Evolutionary conservation across 2,888 invertebrate genomes (phyloP), one percentile per base, ranked within the genome.

Genomic region (Mythimna loreyi): DNA sequence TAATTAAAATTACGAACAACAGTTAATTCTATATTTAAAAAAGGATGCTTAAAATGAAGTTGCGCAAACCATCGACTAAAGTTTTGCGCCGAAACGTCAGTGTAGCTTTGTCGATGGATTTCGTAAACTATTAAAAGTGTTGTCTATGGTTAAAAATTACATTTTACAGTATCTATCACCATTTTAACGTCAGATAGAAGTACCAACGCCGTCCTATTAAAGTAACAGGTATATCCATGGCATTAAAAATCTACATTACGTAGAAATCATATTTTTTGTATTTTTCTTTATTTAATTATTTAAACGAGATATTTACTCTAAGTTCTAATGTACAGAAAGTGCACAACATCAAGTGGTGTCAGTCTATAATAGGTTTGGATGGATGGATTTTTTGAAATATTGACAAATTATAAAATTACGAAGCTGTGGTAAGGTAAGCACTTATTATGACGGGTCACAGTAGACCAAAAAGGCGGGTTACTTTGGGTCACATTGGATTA

Each of bases 271-370:
- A 85, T 86, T 85, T 85, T 86, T 87, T 89, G 76, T 83, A 80
- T 83, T 89, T 84, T 75, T 89, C 86, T 78, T 72, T 56, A 86
- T 88, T 85, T 81, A 67, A 81, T 90, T 87, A 87, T 86, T 87
- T 81, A 89, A 90, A 87, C 86, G 85, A 88, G 86, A 86, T 90
- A 87, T 88, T 90, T 89, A 88, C 83, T 85, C 94, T 94, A 93
- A 86, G 86, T 84, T 83, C 93, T 93, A 94, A 92, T 87, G 84
- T 94, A 93, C 92, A 91, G 92, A 89, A 90, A 91, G 96, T 95
- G 95, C 95, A 95, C 93, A 94, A 94, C 95, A 94, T 94, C 89
- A 86, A 93, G 88, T 91, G 88, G 96, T 94, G 96, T 96, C 96
- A 95, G 96, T 96, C 96, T 96, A 95, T 95, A 94, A 92, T 91